These are phyloP conservation scores for Eulithis testata DNA, from an alignment of 2,888 invertebrate species.

Conservation along the genomic window DNA sequence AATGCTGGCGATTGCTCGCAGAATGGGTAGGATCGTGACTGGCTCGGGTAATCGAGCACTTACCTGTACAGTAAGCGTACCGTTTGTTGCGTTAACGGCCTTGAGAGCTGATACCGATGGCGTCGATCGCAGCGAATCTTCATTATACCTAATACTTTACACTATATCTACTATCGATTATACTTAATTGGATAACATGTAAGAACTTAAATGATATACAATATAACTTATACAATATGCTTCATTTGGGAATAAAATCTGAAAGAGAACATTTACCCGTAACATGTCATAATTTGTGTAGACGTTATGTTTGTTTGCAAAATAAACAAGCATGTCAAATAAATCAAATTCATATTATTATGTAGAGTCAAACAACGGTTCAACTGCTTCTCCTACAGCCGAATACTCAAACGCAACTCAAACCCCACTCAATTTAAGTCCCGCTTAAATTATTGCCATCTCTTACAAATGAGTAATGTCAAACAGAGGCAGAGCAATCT, in stretches of 20 bases:
- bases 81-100: conserved; percentile 72
- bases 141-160: conserved; percentile 16
- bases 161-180: background rate
- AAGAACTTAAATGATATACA: too few relatives aligned
- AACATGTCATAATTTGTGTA: too few relatives aligned
- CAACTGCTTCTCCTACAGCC: conserved; percentile 48
- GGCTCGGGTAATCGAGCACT: conserved; percentile 52
- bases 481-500: too few relatives aligned
- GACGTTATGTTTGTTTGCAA: background rate
- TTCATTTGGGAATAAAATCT: too few relatives aligned
- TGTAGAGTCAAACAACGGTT: conserved; percentile 50
- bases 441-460: too few relatives aligned
- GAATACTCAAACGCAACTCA: too few relatives aligned
- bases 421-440: too few relatives aligned
- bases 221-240: too few relatives aligned
- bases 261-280: too few relatives aligned
- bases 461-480: too few relatives aligned
- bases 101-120: conserved; percentile 67
- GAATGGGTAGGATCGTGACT: conserved; percentile 67
- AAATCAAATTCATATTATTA: conserved; percentile 54
- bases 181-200: too few relatives aligned
- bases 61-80: conserved; percentile 69
- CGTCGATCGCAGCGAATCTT: conserved; percentile 49
- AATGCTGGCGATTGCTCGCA: conserved; percentile 16
- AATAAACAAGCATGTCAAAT: conserved; percentile 30